Evolutionary conservation across 2,113 vertebrate species (phyloP).

Genomic region (Sturnira hondurensis): DNA sequence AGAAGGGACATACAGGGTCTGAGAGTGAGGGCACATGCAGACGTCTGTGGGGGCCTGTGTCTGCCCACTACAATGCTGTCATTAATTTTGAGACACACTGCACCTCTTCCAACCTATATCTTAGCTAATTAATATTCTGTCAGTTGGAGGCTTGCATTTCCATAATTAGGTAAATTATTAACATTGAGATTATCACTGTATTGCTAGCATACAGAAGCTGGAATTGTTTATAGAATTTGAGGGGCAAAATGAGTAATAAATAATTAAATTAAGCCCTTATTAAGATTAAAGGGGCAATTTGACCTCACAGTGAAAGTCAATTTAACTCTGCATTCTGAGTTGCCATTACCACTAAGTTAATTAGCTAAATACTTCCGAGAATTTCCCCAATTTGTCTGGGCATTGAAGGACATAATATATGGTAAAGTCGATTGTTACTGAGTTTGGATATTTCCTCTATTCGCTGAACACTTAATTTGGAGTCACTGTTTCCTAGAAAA

Average conservation of each 20-base stretch:
- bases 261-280: constrained; percentile 49
- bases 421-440: constrained; percentile 57
- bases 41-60: neutral
- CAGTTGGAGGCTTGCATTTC: constrained; percentile 66
- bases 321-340: constrained; percentile 23
- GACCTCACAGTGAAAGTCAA: constrained; percentile 36
- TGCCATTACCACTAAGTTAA: constrained; percentile 48
- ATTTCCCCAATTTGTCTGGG: constrained; percentile 20
- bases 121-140: constrained; percentile 70
- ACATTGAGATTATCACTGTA: constrained; percentile 59
- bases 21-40: neutral
- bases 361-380: constrained; percentile 53
- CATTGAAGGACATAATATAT: constrained; percentile 34
- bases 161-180: constrained; percentile 75
- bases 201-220: constrained; percentile 32
- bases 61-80: neutral
- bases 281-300: constrained; percentile 27
- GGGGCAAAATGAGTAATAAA: constrained; percentile 20
- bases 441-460: constrained; percentile 59
- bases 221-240: constrained; percentile 60
- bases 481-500: constrained; percentile 63
- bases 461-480: constrained; percentile 69
- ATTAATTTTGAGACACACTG: constrained; percentile 35
- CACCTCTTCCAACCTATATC: constrained; percentile 67
- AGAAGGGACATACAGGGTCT: neutral